Base-by-base conservation (phyloP, 2,888 invertebrate species). In the Caenorhabditis sp. region DNA sequence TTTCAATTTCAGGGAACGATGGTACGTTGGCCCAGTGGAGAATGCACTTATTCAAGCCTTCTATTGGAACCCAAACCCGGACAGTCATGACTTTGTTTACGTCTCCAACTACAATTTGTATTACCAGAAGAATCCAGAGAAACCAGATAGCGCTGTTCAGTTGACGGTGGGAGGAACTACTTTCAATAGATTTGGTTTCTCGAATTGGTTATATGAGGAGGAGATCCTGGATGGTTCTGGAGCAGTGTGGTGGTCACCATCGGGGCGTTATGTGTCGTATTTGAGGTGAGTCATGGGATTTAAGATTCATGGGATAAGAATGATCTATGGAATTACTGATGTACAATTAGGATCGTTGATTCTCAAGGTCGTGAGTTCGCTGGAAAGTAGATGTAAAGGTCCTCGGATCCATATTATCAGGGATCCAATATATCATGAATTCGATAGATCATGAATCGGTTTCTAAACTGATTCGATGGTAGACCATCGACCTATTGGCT, bases 241-340 rank as follows among this genome's bases (percentile, higher is more conserved):
- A 28, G 86, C 90, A 10, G 66, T 90, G 26, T 90, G 90, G 89
- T 90, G 89, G 90, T 89, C 90, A 10, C 74, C 73, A 7, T 75
- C 84, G 0, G 90, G 90, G 2, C 26, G 85, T 54, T 89, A 87
- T 72, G 58, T 89, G 8, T 87, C 89, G 0, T 89, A 84, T 69
- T 68, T 87, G 61, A 81, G 70, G 82, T 76, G 1, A 31, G 35
- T 12, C 22, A 22, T 22, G 12, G 10, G 12, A 24, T 1, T 24
- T 1, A 19, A 24, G n/a, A 24, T 51, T 6, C 24, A 12, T 24
- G 12, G 12, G 24, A 6, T 1, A n/a, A 24, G 24, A 24, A 24
- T n/a, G n/a, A n/a, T n/a, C n/a, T n/a, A n/a, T n/a, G n/a, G n/a
- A n/a, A n/a, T n/a, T n/a, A n/a, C n/a, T n/a, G n/a, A n/a, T n/a